A percentile compares a stretch with the other conserved stretches of the same genome.
These are phyloP conservation scores for Oxytorus armatus DNA, from an alignment of 2,888 invertebrate species.

Conservation along the genomic window DNA sequence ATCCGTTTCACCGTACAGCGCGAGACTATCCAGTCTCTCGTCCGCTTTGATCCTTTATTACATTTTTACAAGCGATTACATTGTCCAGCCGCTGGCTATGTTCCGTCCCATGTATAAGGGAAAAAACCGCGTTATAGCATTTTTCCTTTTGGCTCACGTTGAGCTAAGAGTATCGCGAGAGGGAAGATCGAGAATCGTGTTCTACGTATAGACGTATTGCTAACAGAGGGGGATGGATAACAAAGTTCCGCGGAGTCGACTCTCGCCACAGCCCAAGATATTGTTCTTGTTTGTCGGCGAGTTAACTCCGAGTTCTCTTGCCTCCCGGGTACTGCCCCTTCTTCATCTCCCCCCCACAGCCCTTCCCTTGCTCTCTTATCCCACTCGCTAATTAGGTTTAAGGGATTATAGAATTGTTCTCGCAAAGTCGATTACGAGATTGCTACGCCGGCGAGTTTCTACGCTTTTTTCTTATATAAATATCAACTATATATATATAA, in stretches of 20 bases:
- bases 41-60: conserved; percentile 82
- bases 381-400: conserved; percentile 81
- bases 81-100: conserved; percentile 80
- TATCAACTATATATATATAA: conserved; percentile 8
- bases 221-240: conserved; percentile 60
- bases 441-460: conserved; percentile 66
- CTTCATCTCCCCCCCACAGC: conserved; percentile 49
- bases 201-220: conserved; percentile 1
- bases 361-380: conserved; percentile 45
- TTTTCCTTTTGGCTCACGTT: conserved; percentile 40
- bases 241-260: conserved; percentile 65
- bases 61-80: conserved; percentile 83
- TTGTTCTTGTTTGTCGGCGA: conserved; percentile 82
- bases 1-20: conserved; percentile 66
- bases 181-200: conserved; percentile 4
- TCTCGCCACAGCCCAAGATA: conserved; percentile 75
- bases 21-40: conserved; percentile 31
- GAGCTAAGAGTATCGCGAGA: conserved; percentile 38
- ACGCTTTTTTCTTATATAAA: neutral
- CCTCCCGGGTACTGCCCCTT: conserved; percentile 50
- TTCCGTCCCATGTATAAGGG: conserved; percentile 12
- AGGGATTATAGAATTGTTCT: conserved; percentile 83
- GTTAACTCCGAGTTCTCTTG: conserved; percentile 75
- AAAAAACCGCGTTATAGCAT: conserved; percentile 26
- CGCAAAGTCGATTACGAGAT: conserved; percentile 82